Percentiles rank a stretch among this genome's conserved stretches.
phyloP scores from a whole-genome alignment of 2,797 vertebrate genomes.

The Dryobates pubescens region DNA sequence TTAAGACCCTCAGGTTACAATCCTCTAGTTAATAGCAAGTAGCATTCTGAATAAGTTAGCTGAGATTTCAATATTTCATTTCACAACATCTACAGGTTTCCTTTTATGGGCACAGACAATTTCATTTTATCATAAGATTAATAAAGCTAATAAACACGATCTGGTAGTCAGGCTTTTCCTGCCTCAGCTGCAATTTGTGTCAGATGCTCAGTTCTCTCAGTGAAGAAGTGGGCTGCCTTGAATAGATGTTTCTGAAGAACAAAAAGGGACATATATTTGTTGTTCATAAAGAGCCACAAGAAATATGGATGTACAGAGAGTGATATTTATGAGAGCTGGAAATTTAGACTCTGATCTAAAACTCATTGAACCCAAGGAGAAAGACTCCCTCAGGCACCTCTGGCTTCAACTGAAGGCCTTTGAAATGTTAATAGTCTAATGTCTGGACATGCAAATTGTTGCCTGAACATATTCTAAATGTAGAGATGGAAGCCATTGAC shows the following conservation, averaged over 20 bases:
- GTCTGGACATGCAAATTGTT: neutral
- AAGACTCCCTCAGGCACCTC: neutral
- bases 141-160: conserved; percentile 25
- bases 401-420: neutral
- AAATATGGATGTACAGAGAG: neutral
- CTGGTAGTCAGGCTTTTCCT: neutral
- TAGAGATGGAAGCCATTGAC: neutral
- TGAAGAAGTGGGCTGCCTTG: neutral
- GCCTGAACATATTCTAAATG: neutral
- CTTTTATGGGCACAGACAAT: neutral
- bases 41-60: conserved; percentile 7
- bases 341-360: neutral
- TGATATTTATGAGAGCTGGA: neutral
- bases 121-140: conserved; percentile 26
- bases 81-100: neutral
- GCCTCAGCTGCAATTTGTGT: neutral
- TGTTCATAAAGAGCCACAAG: neutral
- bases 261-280: neutral
- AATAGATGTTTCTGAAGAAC: neutral
- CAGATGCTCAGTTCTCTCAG: neutral
- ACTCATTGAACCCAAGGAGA: neutral
- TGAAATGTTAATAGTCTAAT: neutral
- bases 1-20: neutral
- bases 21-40: conserved; percentile 22
- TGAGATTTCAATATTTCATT: conserved; percentile 20